These are phyloP conservation scores for Garrulus glandarius DNA, from an alignment of 2,797 vertebrate genomes.

Conservation along the genomic window DNA sequence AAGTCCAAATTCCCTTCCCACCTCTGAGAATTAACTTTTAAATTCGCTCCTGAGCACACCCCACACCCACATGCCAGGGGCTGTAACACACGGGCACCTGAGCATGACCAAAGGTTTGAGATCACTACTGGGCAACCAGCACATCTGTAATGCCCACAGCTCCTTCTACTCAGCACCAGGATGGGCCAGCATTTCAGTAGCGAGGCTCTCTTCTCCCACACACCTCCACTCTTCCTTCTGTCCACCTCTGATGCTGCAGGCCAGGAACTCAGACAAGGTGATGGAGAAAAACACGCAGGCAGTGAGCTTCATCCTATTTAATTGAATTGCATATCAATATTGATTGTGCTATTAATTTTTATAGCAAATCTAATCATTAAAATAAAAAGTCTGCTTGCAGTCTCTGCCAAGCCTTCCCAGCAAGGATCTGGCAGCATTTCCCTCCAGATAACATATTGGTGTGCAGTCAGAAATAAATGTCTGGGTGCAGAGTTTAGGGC, in stretches of 20 bases:
- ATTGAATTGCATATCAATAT: conserved; percentile 60
- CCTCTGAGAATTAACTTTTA: not conserved
- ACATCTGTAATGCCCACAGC: not conserved
- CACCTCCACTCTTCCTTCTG: not conserved
- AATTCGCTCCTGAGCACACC: not conserved
- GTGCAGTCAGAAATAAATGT: not conserved
- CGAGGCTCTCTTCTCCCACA: not conserved
- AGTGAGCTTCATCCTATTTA: conserved; percentile 23
- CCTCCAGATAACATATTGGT: not conserved
- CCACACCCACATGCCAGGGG: not conserved
- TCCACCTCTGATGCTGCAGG: not conserved
- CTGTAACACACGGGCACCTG: not conserved
- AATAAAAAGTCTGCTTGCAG: not conserved
- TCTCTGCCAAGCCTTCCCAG: conserved; percentile 28
- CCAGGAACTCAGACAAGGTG: not conserved
- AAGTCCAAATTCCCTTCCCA: not conserved
- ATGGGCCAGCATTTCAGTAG: not conserved
- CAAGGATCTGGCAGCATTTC: conserved; percentile 5
- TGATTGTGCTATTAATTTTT: conserved; percentile 60
- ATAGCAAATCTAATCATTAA: conserved; percentile 40
- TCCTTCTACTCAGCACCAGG: not conserved
- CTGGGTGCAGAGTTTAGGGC: not conserved
- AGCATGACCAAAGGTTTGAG: fast-evolving
- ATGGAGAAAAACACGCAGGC: not conserved
- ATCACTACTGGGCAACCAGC: not conserved